These are phyloP conservation scores for Molossus alvarezi DNA, from an alignment of 2,797 vertebrate species.

Conservation along the genomic window DNA sequence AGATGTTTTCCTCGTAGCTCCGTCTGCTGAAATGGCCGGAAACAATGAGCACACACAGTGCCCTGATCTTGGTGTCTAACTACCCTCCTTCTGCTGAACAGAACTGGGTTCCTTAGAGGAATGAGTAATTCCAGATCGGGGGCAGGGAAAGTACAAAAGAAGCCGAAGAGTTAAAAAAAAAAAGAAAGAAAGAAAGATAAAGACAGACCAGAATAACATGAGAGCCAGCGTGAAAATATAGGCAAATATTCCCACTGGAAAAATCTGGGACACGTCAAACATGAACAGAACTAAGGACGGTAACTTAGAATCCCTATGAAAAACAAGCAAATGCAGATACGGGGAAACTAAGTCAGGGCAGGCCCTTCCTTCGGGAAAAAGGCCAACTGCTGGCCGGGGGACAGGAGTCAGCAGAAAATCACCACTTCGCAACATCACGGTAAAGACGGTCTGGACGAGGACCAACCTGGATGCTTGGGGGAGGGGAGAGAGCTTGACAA, in stretches of 20 bases:
- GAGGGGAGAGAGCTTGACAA: background rate
- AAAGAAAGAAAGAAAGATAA: background rate
- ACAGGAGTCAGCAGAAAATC: background rate
- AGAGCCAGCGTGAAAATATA: background rate
- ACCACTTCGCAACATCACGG: background rate
- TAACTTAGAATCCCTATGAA: background rate
- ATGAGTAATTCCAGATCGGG: background rate
- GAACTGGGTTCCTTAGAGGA: background rate
- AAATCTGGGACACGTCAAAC: background rate
- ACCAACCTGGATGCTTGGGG: background rate
- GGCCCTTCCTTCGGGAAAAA: background rate
- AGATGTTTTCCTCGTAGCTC: background rate
- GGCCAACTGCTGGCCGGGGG: background rate
- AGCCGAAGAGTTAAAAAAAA: background rate
- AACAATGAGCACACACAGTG: background rate
- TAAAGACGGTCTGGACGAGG: background rate
- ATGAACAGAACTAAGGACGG: constrained; percentile 28
- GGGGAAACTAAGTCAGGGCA: background rate
- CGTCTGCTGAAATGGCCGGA: background rate
- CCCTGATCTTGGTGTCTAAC: background rate
- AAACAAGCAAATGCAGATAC: background rate
- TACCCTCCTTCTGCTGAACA: background rate
- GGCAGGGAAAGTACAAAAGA: background rate
- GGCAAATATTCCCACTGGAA: background rate
- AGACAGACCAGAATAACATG: background rate